A percentile compares a stretch with the other conserved stretches of the same genome.
Evolutionary conservation across 2,113 vertebrate genomes (phyloP).

Genomic region (Gavialis gangeticus): DNA sequence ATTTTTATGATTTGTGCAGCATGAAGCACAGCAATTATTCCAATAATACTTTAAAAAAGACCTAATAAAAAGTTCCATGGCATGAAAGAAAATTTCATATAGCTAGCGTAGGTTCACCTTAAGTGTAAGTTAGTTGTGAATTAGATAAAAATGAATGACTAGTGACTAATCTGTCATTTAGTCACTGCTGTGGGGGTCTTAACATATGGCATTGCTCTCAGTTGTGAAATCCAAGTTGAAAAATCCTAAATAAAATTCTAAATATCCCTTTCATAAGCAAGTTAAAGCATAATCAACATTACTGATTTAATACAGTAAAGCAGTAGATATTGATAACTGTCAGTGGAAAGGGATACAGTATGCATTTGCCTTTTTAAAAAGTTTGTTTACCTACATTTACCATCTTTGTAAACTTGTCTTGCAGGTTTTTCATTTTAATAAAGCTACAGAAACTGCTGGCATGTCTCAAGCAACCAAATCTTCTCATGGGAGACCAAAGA

Average conservation of each 20-base stretch:
- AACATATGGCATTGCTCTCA: background rate
- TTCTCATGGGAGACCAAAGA: constrained; percentile 49
- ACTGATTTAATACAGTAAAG: background rate
- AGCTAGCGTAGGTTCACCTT: background rate
- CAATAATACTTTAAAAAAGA: background rate
- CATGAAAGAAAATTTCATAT: too few relatives aligned
- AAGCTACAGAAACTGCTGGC: background rate
- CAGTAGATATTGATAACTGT: background rate
- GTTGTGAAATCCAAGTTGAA: background rate
- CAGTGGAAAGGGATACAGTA: background rate
- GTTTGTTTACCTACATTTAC: background rate
- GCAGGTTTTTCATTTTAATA: constrained; percentile 62
- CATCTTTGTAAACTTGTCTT: constrained; percentile 25
- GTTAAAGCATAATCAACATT: background rate
- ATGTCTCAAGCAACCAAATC: constrained; percentile 39
- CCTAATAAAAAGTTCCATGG: too few relatives aligned
- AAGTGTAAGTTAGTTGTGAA: background rate
- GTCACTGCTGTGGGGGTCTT: background rate
- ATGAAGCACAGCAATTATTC: background rate
- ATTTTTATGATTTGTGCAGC: background rate
- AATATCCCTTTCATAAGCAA: background rate
- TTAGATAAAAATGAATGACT: too few relatives aligned
- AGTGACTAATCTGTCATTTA: too few relatives aligned
- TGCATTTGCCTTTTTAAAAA: background rate
- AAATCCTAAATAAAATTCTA: background rate